A percentile compares a stretch with the other conserved stretches of the same genome.
Evolutionary conservation across 2,888 invertebrate genomes (phyloP).

Genomic region (Blastobasis lacticolella): DNA sequence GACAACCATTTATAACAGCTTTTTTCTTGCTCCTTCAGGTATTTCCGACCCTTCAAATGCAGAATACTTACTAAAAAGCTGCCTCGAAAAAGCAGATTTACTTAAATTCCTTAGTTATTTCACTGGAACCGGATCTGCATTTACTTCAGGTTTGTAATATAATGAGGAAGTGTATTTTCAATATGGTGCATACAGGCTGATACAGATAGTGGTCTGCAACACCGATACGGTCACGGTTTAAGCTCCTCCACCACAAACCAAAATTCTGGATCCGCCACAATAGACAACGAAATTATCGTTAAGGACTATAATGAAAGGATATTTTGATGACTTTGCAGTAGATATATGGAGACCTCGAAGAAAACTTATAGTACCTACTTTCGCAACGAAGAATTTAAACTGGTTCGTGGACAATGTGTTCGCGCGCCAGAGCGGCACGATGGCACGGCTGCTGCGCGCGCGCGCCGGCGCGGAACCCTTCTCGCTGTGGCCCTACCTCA

Average conservation of each 20-base stretch:
- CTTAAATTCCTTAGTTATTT: slow-evolving; percentile 10
- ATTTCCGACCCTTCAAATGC: no score
- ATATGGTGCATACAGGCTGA: neutral
- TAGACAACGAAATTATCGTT: neutral
- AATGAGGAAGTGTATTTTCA: neutral
- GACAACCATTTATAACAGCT: no score
- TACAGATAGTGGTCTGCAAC: neutral
- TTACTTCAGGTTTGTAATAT: slow-evolving; percentile 16
- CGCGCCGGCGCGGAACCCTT: slow-evolving; percentile 9
- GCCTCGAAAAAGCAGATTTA: slow-evolving; percentile 16
- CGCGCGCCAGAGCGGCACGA: slow-evolving; percentile 7
- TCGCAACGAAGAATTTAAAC: slow-evolving; percentile 17
- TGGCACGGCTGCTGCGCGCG: slow-evolving; percentile 6
- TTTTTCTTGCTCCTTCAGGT: no score
- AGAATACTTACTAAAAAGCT: slow-evolving; percentile 14
- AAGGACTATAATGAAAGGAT: neutral
- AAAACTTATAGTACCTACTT: slow-evolving; percentile 18
- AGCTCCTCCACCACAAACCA: neutral
- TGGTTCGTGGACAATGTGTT: slow-evolving; percentile 16
- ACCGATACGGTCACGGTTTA: neutral
- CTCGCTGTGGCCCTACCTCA: slow-evolving; percentile 18
- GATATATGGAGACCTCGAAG: slow-evolving; percentile 24
- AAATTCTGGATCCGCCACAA: neutral
- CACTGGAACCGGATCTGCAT: slow-evolving; percentile 17
- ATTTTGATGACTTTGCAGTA: slow-evolving; percentile 7